Conservation (phyloP, 1,140 invertebrate genomes). For the Melitaea cinxia region DNA sequence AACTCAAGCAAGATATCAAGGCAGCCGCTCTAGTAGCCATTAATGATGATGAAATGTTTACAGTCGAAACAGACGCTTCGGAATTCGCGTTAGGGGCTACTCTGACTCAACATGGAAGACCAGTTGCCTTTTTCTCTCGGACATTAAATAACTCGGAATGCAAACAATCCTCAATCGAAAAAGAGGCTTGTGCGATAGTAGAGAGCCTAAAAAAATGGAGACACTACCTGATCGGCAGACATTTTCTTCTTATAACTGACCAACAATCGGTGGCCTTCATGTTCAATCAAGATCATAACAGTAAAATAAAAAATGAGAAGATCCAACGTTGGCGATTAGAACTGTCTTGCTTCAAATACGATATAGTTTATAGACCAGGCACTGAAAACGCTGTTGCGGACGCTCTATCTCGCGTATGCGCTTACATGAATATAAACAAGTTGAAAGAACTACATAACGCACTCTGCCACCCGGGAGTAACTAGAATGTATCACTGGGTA, state of each 20-base stretch:
- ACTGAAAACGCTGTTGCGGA: conserved; percentile 35
- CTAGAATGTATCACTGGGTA: conserved; percentile 3
- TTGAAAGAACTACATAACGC: conserved; percentile 12
- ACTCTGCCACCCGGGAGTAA: conserved; percentile 8
- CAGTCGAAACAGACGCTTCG: no score
- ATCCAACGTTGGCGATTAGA: no score
- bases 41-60: no score
- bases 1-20: neutral
- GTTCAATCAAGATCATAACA: conserved; percentile 34
- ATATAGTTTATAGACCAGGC: conserved; percentile 40
- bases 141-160: conserved; percentile 27
- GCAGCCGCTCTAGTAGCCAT: neutral
- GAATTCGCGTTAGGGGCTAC: no score
- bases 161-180: conserved; percentile 35
- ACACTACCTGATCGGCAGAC: no score
- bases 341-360: no score
- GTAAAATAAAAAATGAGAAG: no score
- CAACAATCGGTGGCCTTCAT: conserved; percentile 37
- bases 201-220: conserved; percentile 31
- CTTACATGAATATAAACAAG: conserved; percentile 6
- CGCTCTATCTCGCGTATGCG: conserved; percentile 36
- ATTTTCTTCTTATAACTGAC: conserved; percentile 38
- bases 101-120: conserved; percentile 45
- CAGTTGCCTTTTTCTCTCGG: conserved; percentile 40
- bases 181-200: conserved; percentile 41